Evolutionary conservation across 2,888 invertebrate genomes (phyloP).

Genomic region (Argyresthia albistria): DNA sequence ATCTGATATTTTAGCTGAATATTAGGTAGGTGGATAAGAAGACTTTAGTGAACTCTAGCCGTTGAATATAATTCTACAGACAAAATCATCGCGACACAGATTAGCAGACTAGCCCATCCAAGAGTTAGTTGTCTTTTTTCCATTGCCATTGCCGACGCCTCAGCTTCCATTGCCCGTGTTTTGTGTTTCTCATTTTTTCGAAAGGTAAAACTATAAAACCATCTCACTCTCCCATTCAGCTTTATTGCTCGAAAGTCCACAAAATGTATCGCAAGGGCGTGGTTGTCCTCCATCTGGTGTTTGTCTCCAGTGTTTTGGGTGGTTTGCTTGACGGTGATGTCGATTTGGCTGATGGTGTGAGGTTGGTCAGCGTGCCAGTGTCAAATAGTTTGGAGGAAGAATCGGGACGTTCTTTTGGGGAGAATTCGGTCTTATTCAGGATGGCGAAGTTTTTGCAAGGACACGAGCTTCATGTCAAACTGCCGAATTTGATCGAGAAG

Average conservation of each 20-base stretch:
- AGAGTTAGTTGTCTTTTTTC: conserved; percentile 29
- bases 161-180: conserved; percentile 35
- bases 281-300: conserved; percentile 14
- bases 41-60: too few species aligned
- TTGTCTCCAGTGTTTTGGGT: conserved; percentile 25
- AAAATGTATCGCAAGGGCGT: conserved; percentile 46
- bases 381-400: conserved; percentile 62
- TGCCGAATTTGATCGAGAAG: conserved; percentile 78
- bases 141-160: conserved; percentile 20
- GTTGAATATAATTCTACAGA: not conserved
- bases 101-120: conserved; percentile 27
- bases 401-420: conserved; percentile 52
- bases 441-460: conserved; percentile 79
- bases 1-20: too few species aligned
- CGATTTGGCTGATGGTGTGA: conserved; percentile 76
- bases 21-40: too few species aligned
- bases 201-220: conserved; percentile 60
- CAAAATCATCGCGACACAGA: conserved; percentile 3
- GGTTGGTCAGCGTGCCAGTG: conserved; percentile 67
- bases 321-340: conserved; percentile 59
- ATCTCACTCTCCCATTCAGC: conserved; percentile 39
- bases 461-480: conserved; percentile 80
- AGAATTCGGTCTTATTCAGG: conserved; percentile 68
- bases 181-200: conserved; percentile 54
- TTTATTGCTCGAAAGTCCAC: conserved; percentile 47